Percentiles rank a stretch among this genome's conserved stretches.
phyloP scores from a whole-genome alignment of 2,113 vertebrate species.

The Phocoena phocoena region DNA sequence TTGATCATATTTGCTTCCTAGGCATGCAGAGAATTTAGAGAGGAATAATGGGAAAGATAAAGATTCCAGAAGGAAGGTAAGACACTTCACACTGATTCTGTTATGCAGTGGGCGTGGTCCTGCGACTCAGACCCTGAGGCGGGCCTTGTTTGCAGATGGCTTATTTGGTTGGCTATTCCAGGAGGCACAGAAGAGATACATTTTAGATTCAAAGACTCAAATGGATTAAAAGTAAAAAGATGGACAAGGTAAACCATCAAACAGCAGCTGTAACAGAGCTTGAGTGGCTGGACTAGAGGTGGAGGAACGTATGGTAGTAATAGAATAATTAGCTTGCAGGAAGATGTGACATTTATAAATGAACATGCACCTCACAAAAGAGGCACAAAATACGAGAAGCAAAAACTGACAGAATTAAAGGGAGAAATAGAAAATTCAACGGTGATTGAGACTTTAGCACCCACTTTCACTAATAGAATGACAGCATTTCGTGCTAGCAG shows the following conservation, averaged over 20 bases:
- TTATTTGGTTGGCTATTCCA: too few species aligned
- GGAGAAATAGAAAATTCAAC: neutral
- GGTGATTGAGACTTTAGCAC: neutral
- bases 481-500: neutral
- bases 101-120: accelerated
- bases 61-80: conserved; percentile 77
- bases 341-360: accelerated
- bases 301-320: too few species aligned
- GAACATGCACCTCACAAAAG: neutral
- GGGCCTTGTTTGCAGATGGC: neutral
- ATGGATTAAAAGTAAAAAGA: neutral
- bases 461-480: accelerated
- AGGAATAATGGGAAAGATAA: conserved; percentile 52
- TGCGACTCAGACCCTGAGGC: neutral
- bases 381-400: neutral
- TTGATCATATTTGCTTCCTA: conserved; percentile 15
- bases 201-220: neutral
- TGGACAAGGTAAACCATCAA: neutral
- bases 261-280: too few species aligned
- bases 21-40: conserved; percentile 55
- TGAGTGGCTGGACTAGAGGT: neutral
- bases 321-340: neutral
- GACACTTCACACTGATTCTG: neutral
- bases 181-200: neutral
- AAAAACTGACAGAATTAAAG: neutral